Conservation (phyloP, 2,888 invertebrate genomes). For the Hydrotaea cyrtoneurina region DNA sequence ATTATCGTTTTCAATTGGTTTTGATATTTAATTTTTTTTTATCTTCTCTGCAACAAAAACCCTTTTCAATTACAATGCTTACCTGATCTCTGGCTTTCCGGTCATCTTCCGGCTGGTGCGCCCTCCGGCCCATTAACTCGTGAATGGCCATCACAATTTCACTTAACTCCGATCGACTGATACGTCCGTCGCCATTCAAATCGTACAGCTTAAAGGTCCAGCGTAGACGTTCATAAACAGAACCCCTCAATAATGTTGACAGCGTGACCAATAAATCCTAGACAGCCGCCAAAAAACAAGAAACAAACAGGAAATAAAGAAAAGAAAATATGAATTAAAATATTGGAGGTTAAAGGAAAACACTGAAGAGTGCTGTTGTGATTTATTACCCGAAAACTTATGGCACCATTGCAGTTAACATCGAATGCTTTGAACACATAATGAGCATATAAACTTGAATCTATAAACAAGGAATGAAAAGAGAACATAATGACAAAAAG, state of each 20-base stretch:
- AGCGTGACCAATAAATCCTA: slow-evolving; percentile 97
- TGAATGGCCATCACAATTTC: slow-evolving; percentile 95
- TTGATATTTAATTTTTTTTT: too few species aligned
- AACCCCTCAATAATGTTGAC: slow-evolving; percentile 94
- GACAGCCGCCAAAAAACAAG: background rate
- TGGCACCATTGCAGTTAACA: slow-evolving; percentile 97
- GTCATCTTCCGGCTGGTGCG: slow-evolving; percentile 90
- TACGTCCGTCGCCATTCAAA: slow-evolving; percentile 97
- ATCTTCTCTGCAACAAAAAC: too few species aligned
- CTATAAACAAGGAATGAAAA: slow-evolving; percentile 83
- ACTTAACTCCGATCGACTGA: slow-evolving; percentile 93
- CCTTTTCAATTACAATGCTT: slow-evolving; percentile 38
- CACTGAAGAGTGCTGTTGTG: slow-evolving; percentile 7
- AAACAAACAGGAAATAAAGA: background rate
- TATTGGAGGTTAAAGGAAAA: background rate
- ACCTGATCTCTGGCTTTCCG: slow-evolving; percentile 92
- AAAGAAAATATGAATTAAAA: slow-evolving; percentile 3
- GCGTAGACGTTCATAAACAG: slow-evolving; percentile 94
- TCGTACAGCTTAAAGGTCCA: slow-evolving; percentile 99
- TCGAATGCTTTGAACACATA: slow-evolving; percentile 99
- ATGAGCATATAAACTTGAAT: slow-evolving; percentile 97
- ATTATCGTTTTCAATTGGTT: too few species aligned
- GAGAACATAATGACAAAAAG: background rate
- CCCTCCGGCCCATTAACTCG: slow-evolving; percentile 91
- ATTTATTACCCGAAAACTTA: slow-evolving; percentile 95